Evolutionary conservation across 2,888 invertebrate species (phyloP), one percentile per base, ranked within the genome.

Genomic region (Napeogenes inachia): DNA sequence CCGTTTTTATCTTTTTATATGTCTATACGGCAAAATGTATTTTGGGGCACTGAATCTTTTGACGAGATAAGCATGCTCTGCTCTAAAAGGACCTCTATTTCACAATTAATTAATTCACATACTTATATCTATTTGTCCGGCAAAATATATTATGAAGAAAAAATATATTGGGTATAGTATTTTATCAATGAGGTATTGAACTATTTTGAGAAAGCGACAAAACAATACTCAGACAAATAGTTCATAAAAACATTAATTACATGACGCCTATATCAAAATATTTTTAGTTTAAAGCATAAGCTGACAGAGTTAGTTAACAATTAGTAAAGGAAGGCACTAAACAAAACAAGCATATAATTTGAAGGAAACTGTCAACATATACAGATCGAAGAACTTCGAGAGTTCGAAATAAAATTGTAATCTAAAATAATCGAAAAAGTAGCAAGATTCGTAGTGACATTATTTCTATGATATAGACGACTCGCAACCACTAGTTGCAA

Each of bases 401-500:
- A 47, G 50, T 56, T 56, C 60, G 38, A 45, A 38, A 32, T 47
- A 47, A 45, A 12, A 56, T 35, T 47, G 53, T 45, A 13, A n/a
- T 33, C 56, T 54, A 59, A 47, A 53, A 61, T 56, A 60, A 56
- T 61, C 60, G 33, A 21, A 32, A 61, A 59, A 57, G 56, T 46
- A 38, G 57, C 21, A 35, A 30, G 38, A 42, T 57, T 47, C 57
- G 54, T 53, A 58, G 62, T 60, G 63, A 66, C 50, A 61, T 63
- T 64, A 62, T 56, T 61, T 61, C 68, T 62, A 62, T 67, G 60
- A 65, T 57, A 69, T 60, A 67, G 61, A 62, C 56, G 57, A 63
- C 13, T 53, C 60, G 58, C 65, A 69, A 70, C 65, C 64, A 55
- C 54, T 67, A 58, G 67, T 70, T 66, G 68, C 62, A 69, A 71